Conservation (phyloP, 1,140 invertebrate genomes). For the Drosophila kohkoa region DNA sequence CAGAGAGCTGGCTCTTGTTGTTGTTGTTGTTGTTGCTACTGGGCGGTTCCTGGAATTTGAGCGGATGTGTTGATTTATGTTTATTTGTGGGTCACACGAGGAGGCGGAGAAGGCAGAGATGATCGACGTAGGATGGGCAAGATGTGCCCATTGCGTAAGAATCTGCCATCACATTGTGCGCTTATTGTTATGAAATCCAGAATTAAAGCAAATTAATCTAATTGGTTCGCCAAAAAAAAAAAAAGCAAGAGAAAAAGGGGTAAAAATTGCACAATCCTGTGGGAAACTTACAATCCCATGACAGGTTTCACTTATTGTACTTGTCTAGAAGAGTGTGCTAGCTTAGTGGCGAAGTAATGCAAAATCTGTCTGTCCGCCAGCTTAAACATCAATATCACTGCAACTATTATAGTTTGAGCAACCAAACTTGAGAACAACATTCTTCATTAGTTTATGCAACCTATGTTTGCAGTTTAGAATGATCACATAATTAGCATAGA, state of each 20-base stretch:
- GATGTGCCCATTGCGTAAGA: slow-evolving; percentile 61
- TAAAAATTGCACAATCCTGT: slow-evolving; percentile 51
- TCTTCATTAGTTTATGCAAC: too few species aligned
- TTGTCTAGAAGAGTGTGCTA: neutral
- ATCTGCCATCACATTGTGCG: neutral
- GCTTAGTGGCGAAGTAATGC: neutral
- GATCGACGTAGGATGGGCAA: neutral
- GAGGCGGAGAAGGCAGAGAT: neutral
- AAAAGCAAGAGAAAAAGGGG: slow-evolving; percentile 30
- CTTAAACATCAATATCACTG: too few species aligned
- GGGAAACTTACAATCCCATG: slow-evolving; percentile 16
- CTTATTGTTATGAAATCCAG: slow-evolving; percentile 52
- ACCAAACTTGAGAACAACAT: too few species aligned
- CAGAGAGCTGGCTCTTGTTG: slow-evolving; percentile 30
- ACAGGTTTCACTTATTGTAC: slow-evolving; percentile 22
- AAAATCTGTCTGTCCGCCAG: too few species aligned
- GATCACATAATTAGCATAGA: too few species aligned
- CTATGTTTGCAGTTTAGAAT: too few species aligned
- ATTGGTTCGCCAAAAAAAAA: slow-evolving; percentile 21
- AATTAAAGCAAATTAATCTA: slow-evolving; percentile 66
- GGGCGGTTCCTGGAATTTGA: slow-evolving; percentile 77
- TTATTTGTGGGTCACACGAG: slow-evolving; percentile 22
- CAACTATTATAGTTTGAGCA: neutral
- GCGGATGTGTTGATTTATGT: slow-evolving; percentile 82
- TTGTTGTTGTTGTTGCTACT: slow-evolving; percentile 32